Percentiles rank a stretch among this genome's conserved stretches.
Evolutionary conservation across 2,888 invertebrate species (phyloP).

Genomic region (Andrena bucephala): DNA sequence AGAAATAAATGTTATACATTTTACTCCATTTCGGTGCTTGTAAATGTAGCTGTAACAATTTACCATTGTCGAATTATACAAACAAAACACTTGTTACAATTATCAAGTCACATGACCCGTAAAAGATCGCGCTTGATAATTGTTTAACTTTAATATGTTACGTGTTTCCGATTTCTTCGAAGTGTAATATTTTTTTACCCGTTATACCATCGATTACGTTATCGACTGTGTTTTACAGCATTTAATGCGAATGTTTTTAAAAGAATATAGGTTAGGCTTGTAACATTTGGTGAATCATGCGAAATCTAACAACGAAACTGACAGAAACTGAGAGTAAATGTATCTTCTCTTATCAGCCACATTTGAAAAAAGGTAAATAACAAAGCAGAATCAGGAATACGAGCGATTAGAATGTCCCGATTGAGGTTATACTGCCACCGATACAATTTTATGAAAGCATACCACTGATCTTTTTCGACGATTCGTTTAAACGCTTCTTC

Average conservation of each 20-base stretch:
- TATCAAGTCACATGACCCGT: neutral
- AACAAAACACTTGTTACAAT: neutral
- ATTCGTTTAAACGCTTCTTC: slow-evolving; percentile 1
- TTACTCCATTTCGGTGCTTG: neutral
- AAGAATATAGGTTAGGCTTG: neutral
- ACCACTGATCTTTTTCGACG: neutral
- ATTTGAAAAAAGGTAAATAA: neutral
- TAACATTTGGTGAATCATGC: neutral
- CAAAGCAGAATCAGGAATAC: neutral
- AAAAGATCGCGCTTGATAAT: neutral
- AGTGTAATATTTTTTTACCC: neutral
- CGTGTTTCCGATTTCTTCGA: neutral
- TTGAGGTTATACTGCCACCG: slow-evolving; percentile 17
- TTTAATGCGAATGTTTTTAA: neutral
- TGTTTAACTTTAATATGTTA: neutral
- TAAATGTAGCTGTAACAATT: neutral
- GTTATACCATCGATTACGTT: neutral
- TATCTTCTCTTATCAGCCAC: neutral
- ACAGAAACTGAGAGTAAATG: neutral
- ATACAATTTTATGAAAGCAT: neutral
- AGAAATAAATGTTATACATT: neutral
- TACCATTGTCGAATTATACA: neutral
- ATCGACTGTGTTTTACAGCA: neutral
- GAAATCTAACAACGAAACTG: neutral
- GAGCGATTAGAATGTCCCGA: neutral